Percentiles rank a stretch among this genome's conserved stretches.
phyloP scores from a whole-genome alignment of 1,140 invertebrate genomes.

The Gryon sp. region DNA sequence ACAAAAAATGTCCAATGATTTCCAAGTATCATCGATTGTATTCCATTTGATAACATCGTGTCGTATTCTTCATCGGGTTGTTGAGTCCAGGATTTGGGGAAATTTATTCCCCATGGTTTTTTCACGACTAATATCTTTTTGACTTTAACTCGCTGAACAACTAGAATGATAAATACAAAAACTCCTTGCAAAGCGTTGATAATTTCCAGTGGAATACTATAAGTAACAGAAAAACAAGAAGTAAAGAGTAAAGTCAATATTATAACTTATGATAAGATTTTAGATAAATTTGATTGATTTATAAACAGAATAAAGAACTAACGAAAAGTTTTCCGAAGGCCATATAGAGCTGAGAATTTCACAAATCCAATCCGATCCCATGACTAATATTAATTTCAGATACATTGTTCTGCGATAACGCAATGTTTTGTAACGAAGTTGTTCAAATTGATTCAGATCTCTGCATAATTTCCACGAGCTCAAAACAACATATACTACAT shows the following conservation, averaged over 20 bases:
- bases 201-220: constrained; percentile 83
- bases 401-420: constrained; percentile 37
- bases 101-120: constrained; percentile 72
- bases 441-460: constrained; percentile 19
- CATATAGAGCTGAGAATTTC: constrained; percentile 35
- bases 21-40: constrained; percentile 26
- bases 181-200: constrained; percentile 84
- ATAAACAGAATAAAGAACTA: constrained; percentile 39
- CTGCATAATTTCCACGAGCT: constrained; percentile 28
- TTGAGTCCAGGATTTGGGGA: constrained; percentile 77
- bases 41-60: constrained; percentile 56
- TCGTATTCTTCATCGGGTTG: constrained; percentile 81
- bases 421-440: constrained; percentile 42
- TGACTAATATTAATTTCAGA: constrained; percentile 25
- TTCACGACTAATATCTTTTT: constrained; percentile 79
- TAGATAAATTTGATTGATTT: too few species aligned
- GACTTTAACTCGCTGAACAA: constrained; percentile 81
- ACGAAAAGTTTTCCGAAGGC: constrained; percentile 71
- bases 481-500: constrained; percentile 16
- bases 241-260: neutral
- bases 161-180: constrained; percentile 83
- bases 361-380: constrained; percentile 29
- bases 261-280: neutral
- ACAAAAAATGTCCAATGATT: constrained; percentile 36
- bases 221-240: too few species aligned